Conservation (phyloP, 2,797 vertebrate species). For the Malurus splendens region DNA sequence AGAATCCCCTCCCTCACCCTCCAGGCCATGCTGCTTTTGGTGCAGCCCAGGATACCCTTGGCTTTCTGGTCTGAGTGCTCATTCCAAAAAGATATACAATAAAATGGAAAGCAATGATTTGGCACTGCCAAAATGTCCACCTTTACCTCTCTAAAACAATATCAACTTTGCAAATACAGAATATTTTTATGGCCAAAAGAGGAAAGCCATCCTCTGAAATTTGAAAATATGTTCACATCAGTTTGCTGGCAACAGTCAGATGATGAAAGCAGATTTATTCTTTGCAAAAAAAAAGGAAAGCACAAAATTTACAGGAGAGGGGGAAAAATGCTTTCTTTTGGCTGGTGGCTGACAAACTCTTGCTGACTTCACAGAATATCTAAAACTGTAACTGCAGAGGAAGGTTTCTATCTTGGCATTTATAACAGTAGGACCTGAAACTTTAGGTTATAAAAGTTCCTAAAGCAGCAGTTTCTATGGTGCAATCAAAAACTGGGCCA, state of each 20-base stretch:
- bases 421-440: not conserved
- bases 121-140: not conserved
- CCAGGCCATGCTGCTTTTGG: not conserved
- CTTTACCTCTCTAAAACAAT: not conserved
- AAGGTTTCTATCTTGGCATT: not conserved
- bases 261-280: constrained; percentile 5
- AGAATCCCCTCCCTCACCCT: not conserved
- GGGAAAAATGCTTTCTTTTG: not conserved
- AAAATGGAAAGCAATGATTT: not conserved
- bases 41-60: not conserved
- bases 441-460: not conserved
- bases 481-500: not conserved
- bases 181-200: not conserved
- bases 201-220: not conserved
- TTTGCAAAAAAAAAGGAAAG: not conserved
- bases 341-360: not conserved
- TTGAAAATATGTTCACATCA: not conserved
- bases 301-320: not conserved
- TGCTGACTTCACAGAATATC: constrained; percentile 3
- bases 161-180: not conserved
- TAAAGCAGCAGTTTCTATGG: not conserved
- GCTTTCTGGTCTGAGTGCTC: not conserved
- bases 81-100: not conserved
- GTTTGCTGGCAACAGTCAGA: not conserved
- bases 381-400: not conserved